Base-by-base conservation (phyloP, 2,888 invertebrate genomes). In the Theodoxus fluviatilis region DNA sequence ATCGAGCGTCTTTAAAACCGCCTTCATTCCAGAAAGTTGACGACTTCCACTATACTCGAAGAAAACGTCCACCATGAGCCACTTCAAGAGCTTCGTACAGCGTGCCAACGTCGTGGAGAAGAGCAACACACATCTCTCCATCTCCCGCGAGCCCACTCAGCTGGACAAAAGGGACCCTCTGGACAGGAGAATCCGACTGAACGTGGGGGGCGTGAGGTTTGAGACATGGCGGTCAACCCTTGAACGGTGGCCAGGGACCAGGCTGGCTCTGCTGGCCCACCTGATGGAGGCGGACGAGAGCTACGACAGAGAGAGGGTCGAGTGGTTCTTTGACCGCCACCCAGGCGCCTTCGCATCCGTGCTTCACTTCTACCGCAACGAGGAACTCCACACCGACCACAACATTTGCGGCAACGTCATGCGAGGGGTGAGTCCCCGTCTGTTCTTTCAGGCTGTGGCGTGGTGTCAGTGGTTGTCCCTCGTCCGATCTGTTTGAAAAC, bases 321-420 rank as follows among this genome's bases (percentile, higher is more conserved):
- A 86, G 70, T 86, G 80, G 72, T 86, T 85, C 75, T 86, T 86
- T 73, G 86, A 86, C 74, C 73, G 85, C 18, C 83, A 86, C 71
- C 83, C 86, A 0, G 80, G 81, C 2, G 84, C 82, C 3, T 86
- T 86, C 69, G 77, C 81, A 1, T 74, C 80, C 28, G 78, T 86
- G 9, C 75, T 86, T 43, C 83, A 85, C 40, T 86, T 81, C 69
- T 84, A 84, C 71, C 71, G 86, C 1, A 81, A 83, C 0, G 84
- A 84, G 33, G 85, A 86, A 74, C 80, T 86, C 6, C 86, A 86
- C 72, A 79, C 83, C 3, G 84, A 84, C 70, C 82, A 83, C 64
- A 83, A 81, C 68, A 73, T 85, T 2, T 86, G 86, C 74, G 86
- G 86, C 3, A 86, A 85, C 72, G 82, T 83, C 33, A 79, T 86